phyloP scores from a whole-genome alignment of 2,888 invertebrate species.

The Ariolimax columbianus region DNA sequence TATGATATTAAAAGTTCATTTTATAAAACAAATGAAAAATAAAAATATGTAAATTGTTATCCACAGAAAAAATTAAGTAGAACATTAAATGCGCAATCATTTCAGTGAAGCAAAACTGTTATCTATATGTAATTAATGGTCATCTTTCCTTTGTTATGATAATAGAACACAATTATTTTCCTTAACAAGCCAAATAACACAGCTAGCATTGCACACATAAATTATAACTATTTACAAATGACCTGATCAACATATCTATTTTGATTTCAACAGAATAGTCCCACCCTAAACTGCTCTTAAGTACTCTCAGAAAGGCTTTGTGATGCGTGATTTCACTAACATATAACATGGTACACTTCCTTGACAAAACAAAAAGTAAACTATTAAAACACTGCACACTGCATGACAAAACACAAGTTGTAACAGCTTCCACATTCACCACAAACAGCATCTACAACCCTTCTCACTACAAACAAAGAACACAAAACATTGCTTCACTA shows the following conservation, averaged over 20 bases:
- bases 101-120: too few species aligned
- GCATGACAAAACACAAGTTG: not conserved
- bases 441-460: not conserved
- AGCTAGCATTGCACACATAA: not conserved
- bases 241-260: not conserved
- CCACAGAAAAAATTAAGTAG: too few species aligned
- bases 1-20: too few species aligned
- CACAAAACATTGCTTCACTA: conserved; percentile 1
- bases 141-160: too few species aligned
- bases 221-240: not conserved
- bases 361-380: not conserved
- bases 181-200: too few species aligned
- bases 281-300: not conserved
- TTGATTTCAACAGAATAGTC: not conserved
- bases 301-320: conserved; percentile 7
- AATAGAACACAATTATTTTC: too few species aligned
- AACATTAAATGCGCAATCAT: too few species aligned
- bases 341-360: not conserved
- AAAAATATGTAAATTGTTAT: too few species aligned
- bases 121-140: too few species aligned
- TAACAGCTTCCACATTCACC: not conserved
- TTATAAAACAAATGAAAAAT: too few species aligned
- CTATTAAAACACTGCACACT: not conserved
- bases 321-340: not conserved
- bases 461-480: not conserved